Base-by-base conservation (phyloP, 2,888 invertebrate genomes). In the Sicus ferrugineus region DNA sequence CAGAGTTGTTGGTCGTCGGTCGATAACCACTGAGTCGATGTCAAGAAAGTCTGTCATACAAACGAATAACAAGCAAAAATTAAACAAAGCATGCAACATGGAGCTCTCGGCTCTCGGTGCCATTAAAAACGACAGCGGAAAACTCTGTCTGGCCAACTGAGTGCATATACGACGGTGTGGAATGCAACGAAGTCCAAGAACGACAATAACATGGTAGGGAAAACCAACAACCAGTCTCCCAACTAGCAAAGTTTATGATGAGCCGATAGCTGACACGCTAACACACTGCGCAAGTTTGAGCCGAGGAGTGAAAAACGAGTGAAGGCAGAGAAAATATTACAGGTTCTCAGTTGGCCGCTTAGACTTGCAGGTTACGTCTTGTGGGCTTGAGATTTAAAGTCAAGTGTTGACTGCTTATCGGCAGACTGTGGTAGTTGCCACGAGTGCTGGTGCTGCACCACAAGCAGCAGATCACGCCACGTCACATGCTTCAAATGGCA, bases 241-340 rank as follows among this genome's bases (percentile, higher is more conserved):
- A 61, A 59, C 59, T 23, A 59, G 21, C 61, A 23, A 42, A 61
- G 61, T 61, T 61, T 61, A 61, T 42, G 61, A 61, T 61, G 61
- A 19, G 61, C 46, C 31, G 67, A 67, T 67, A 67, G 26, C 58
- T 67, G 67, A 67, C 67, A 67, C 67, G 67, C 67, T 67, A 67
- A 67, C 67, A 67, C 59, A 67, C 46, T 67, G 34, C 58, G 31
- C 19, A 52, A 52, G 38, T 21, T 65, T 38, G 34, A 21, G 54
- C 26, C 26, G 16, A 52, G 21, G 11, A 21, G 21, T 7, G 9
- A 1, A 0, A 34, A 52, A 19, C 19, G 21, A 19, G 21, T 21
- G 14, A 21, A 52, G n/a, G 1, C 23, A 21, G 21, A 48, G 48
- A 9, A 14, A 38, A 9, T 38, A 38, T 7, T 48, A 19, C 52